Conservation (phyloP, 2,888 invertebrate genomes). For the Cryptocephalus moraei region DNA sequence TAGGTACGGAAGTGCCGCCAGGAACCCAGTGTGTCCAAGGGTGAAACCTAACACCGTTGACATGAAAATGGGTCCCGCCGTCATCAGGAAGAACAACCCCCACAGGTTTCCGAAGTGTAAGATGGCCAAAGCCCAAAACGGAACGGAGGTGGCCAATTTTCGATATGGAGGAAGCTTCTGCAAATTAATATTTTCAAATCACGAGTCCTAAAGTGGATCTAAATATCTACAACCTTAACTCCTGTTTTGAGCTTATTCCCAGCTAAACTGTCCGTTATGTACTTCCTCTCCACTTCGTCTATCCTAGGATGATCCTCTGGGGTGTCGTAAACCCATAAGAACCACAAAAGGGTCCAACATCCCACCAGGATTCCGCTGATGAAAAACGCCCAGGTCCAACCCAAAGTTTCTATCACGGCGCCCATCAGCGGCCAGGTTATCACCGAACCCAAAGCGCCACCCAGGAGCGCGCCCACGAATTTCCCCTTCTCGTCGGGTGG, state of each 20-base stretch:
- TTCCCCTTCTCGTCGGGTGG: conserved; percentile 42
- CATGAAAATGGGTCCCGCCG: conserved; percentile 65
- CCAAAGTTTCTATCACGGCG: conserved; percentile 31
- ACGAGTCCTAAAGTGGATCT: background rate
- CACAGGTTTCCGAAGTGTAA: conserved; percentile 69
- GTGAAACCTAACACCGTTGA: conserved; percentile 63
- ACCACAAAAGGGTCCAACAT: conserved; percentile 39
- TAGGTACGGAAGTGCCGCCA: conserved; percentile 61
- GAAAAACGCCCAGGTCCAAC: conserved; percentile 34
- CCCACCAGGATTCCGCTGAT: conserved; percentile 27
- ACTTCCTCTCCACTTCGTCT: conserved; percentile 37
- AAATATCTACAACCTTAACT: background rate
- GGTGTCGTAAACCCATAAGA: conserved; percentile 40
- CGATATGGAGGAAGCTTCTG: conserved; percentile 57
- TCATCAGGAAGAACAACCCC: conserved; percentile 66
- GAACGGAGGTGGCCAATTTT: conserved; percentile 51
- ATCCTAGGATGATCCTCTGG: conserved; percentile 48
- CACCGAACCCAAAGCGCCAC: conserved; percentile 42
- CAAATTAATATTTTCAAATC: conserved; percentile 19
- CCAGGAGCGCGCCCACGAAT: conserved; percentile 41
- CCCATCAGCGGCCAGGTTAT: conserved; percentile 36
- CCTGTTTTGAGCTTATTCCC: conserved; percentile 1
- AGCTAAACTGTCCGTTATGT: conserved; percentile 42
- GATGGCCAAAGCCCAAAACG: conserved; percentile 55
- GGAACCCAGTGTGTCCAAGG: conserved; percentile 56